phyloP scores from a whole-genome alignment of 2,888 invertebrate genomes.

The Euphydryas editha region DNA sequence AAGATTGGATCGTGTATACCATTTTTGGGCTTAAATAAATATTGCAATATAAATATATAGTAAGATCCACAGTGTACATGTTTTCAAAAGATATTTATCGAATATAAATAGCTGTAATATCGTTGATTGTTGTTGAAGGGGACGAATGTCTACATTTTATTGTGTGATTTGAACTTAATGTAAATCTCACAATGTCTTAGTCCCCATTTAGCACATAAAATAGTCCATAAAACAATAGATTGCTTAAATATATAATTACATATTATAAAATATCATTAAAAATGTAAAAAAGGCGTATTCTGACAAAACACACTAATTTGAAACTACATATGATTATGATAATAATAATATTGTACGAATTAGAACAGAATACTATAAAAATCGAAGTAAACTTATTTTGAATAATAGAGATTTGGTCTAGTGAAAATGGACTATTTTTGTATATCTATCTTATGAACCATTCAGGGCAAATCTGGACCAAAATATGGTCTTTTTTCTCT shows the following conservation, averaged over 20 bases:
- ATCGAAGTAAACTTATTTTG: background rate
- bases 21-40: background rate
- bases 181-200: background rate
- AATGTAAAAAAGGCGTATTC: background rate
- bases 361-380: background rate
- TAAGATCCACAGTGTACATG: conserved; percentile 4
- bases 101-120: background rate
- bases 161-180: background rate
- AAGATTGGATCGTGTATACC: background rate
- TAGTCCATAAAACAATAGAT: conserved; percentile 4
- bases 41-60: background rate
- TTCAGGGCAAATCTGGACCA: conserved; percentile 1
- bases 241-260: background rate
- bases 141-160: background rate
- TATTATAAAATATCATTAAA: background rate
- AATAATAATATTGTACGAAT: background rate
- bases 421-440: background rate
- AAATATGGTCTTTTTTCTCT: background rate
- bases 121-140: background rate
- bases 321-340: background rate
- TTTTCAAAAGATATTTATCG: conserved; percentile 4
- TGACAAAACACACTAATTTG: background rate
- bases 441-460: background rate
- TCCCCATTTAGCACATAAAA: background rate
- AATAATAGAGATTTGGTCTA: background rate